Base-by-base conservation (phyloP, 2,113 vertebrate genomes). In the Pyrgilauda ruficollis region DNA sequence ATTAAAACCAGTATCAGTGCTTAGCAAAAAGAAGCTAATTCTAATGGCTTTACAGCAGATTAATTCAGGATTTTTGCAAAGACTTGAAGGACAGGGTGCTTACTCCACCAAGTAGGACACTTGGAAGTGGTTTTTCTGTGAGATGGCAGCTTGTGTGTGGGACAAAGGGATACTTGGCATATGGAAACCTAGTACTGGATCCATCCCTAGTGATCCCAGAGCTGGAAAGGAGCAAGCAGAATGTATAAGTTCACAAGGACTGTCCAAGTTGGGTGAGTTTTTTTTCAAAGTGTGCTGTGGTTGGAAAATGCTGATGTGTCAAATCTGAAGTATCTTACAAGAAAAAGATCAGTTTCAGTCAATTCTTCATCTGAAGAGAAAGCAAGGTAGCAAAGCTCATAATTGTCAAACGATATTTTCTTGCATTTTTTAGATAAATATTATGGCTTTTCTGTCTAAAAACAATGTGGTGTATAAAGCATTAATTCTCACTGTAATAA, bases 221-320 rank as follows among this genome's bases (percentile, higher is more conserved):
- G 64, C 80, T 94, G 86, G 73, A 92, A 92, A 30, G 39, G n/a
- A 92, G 19, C 13, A 50, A 76, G 74, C 31, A 85, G 44, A 72
- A 55, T 66, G 53, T 31, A 31, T 37, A 90, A 85, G 66, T 73
- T 96, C 82, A 73, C 20, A 37, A 10, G 3, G 6, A 73, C 62
- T 83, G 41, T 79, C 70, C 85, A 88, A 80, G 31, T 8, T 66
- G 37, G 59, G 77, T 75, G 74, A 89, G n/a, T 20, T 76, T 87
- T 93, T 69, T 69, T 92, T 79, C 39, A 4, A 44, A 88, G 86
- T 7, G 44, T 83, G 44, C 81, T 94, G 85, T 87, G 85, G 90
- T 72, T 90, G 92, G 90, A 94, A 97, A 96, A 88, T 83, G 88
- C 62, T 94, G 74, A 92, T 83, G 31, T 74, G 53, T 88, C 58